phyloP scores from a whole-genome alignment of 2,888 invertebrate species.

The Standfussiana lucernea region DNA sequence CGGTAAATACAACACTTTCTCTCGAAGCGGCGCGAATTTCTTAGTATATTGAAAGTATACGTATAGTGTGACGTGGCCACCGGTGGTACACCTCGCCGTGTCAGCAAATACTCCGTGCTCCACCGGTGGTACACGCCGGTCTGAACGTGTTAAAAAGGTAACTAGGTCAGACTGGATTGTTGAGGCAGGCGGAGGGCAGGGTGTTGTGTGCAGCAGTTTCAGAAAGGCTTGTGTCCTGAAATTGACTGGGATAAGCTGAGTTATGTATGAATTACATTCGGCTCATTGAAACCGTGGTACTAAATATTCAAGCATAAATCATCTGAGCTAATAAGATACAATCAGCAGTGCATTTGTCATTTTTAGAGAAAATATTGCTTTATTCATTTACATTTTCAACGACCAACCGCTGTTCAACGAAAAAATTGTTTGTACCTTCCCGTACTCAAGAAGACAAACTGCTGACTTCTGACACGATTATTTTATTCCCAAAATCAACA shows the following conservation, averaged over 20 bases:
- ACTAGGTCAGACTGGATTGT: background rate
- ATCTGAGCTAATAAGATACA: background rate
- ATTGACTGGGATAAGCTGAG: background rate
- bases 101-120: too few species aligned
- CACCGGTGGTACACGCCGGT: too few species aligned
- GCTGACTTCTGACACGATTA: constrained; percentile 41
- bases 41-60: too few species aligned
- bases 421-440: background rate
- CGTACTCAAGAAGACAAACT: constrained; percentile 34
- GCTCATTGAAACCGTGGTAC: background rate
- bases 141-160: background rate
- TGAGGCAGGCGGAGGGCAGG: background rate
- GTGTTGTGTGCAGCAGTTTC: background rate
- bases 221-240: background rate
- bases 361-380: background rate
- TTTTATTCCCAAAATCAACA: constrained; percentile 48
- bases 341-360: constrained; percentile 2
- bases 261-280: background rate
- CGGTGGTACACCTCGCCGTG: too few species aligned
- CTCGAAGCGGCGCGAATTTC: too few species aligned
- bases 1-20: too few species aligned
- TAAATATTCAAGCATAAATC: background rate
- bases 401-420: constrained; percentile 5
- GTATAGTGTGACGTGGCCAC: too few species aligned
- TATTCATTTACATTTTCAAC: constrained; percentile 4